Conservation (phyloP, 1,140 invertebrate genomes). For the Drosophila kepulauana region DNA sequence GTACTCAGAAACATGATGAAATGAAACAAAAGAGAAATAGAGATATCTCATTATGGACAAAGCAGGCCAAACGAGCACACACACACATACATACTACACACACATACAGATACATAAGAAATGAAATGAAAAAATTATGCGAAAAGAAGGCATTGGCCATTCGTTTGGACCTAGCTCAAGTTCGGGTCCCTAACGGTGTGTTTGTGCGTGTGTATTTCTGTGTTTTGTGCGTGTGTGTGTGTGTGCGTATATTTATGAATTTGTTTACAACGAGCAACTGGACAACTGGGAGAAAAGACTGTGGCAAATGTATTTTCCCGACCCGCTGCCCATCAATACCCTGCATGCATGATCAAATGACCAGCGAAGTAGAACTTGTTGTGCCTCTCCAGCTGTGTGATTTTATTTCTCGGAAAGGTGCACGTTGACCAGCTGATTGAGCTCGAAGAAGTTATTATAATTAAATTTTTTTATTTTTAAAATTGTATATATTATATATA, state of each 20-base stretch:
- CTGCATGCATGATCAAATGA: background rate
- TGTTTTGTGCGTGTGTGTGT: slow-evolving; percentile 17
- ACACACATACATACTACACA: slow-evolving; percentile 9
- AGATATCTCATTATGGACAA: slow-evolving; percentile 83
- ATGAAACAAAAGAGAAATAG: slow-evolving; percentile 81
- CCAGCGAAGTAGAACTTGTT: slow-evolving; percentile 1
- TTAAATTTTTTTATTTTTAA: too few species aligned
- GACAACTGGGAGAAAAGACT: slow-evolving; percentile 39
- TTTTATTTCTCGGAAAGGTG: background rate
- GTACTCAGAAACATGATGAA: slow-evolving; percentile 62
- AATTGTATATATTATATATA: too few species aligned
- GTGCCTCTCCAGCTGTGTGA: background rate
- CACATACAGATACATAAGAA: slow-evolving; percentile 39
- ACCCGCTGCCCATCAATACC: slow-evolving; percentile 3
- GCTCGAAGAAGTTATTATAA: too few species aligned
- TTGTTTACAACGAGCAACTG: slow-evolving; percentile 70
- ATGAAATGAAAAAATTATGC: slow-evolving; percentile 83
- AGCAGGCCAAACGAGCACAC: slow-evolving; percentile 60
- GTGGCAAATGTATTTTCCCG: slow-evolving; percentile 19
- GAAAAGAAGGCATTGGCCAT: slow-evolving; percentile 43
- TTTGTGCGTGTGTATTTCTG: slow-evolving; percentile 11
- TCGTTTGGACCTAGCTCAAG: slow-evolving; percentile 24
- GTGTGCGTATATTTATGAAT: slow-evolving; percentile 61
- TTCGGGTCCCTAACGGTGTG: background rate
- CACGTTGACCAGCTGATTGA: too few species aligned